Conservation (phyloP, 2,888 invertebrate species). For the Sympetrum striolatum region DNA sequence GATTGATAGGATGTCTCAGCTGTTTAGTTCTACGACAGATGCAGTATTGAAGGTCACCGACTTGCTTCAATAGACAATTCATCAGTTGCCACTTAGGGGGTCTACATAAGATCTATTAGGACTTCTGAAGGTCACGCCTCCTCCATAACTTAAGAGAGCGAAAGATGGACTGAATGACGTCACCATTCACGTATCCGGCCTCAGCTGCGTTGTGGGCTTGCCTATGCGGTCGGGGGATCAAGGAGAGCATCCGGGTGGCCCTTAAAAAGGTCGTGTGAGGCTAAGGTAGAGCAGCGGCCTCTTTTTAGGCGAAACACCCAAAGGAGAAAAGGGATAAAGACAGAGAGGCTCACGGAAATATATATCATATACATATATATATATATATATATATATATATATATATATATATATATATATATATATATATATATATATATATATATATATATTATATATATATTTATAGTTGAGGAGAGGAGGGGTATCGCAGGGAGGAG, state of each 20-base stretch:
- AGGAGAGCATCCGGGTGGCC: slow-evolving; percentile 4
- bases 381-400: too few species aligned
- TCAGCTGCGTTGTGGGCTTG: neutral
- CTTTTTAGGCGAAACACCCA: neutral
- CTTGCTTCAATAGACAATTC: too few species aligned
- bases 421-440: too few species aligned
- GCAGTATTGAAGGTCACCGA: too few species aligned
- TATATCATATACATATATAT: neutral
- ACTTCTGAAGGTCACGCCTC: neutral
- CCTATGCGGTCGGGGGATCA: neutral
- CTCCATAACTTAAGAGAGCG: neutral
- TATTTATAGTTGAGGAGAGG: too few species aligned
- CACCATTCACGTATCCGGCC: neutral
- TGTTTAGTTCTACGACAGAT: too few species aligned
- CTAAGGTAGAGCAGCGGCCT: neutral
- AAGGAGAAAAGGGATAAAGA: too few species aligned
- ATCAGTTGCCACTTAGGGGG: neutral
- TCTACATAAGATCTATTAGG: neutral
- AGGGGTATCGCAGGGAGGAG: too few species aligned
- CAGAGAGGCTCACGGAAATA: too few species aligned
- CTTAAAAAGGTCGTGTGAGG: slow-evolving; percentile 13
- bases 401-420: too few species aligned
- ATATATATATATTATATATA: too few species aligned
- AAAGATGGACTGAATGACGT: neutral
- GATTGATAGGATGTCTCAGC: too few species aligned